Conservation (phyloP, 1,140 invertebrate species). For the Tyrophagus putrescentiae region DNA sequence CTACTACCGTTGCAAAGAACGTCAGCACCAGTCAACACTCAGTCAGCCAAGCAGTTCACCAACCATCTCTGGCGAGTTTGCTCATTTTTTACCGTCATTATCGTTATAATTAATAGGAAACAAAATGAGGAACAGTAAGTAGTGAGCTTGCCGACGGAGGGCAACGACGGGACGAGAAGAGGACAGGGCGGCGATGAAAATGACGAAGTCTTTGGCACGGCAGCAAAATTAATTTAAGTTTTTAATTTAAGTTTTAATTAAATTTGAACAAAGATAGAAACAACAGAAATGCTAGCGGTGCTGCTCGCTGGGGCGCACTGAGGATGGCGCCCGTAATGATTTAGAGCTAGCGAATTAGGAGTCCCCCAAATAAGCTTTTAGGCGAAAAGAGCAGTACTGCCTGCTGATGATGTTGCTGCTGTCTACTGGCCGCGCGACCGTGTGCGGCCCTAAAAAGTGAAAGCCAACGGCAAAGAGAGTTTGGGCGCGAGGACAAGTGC, state of each 20-base stretch:
- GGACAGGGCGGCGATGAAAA: background rate
- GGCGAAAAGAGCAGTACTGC: background rate
- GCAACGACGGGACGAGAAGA: too few relatives aligned
- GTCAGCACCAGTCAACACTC: background rate
- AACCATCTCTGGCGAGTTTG: too few relatives aligned
- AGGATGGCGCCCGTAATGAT: background rate
- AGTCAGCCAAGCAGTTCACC: too few relatives aligned
- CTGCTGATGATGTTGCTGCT: background rate
- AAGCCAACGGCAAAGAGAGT: background rate
- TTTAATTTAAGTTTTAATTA: background rate
- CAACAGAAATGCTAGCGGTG: background rate
- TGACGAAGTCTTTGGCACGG: background rate
- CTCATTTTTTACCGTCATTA: conserved; percentile 5
- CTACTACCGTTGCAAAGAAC: background rate
- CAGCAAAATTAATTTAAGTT: conserved; percentile 11
- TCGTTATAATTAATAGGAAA: conserved; percentile 14
- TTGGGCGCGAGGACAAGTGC: too few relatives aligned
- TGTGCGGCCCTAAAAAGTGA: too few relatives aligned
- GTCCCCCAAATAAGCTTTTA: background rate
- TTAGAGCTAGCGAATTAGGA: background rate
- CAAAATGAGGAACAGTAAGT: too few relatives aligned
- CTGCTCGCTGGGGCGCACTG: background rate
- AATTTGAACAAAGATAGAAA: background rate
- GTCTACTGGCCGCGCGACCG: background rate
- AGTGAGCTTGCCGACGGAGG: too few relatives aligned